Evolutionary conservation across 2,797 vertebrate genomes (phyloP).

Genomic region (Somateria mollissima): DNA sequence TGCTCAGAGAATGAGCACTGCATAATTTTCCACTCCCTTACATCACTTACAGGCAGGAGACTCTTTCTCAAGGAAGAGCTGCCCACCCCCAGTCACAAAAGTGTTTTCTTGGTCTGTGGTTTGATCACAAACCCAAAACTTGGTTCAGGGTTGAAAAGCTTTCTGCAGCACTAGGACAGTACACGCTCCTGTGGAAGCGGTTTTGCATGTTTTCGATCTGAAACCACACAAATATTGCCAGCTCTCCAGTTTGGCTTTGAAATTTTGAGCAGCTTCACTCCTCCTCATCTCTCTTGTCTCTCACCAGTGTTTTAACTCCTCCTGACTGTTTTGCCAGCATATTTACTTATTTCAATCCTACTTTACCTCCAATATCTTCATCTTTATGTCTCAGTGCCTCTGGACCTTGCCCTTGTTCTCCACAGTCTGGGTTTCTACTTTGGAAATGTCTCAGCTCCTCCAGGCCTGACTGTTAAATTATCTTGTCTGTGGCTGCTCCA

Average conservation of each 20-base stretch:
- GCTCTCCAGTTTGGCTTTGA: background rate
- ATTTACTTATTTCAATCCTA: background rate
- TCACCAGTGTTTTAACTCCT: background rate
- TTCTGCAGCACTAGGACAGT: background rate
- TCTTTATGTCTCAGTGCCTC: background rate
- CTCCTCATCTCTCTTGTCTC: background rate
- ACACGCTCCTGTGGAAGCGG: background rate
- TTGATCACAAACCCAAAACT: background rate
- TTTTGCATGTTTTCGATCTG: background rate
- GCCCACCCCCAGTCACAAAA: background rate
- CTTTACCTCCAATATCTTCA: background rate
- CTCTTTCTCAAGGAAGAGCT: constrained; percentile 2
- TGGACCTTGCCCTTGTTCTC: background rate
- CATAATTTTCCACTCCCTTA: background rate
- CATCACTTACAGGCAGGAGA: background rate
- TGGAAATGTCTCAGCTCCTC: background rate
- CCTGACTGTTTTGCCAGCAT: background rate
- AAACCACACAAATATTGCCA: background rate
- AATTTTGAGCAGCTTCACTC: background rate
- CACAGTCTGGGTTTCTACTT: background rate
- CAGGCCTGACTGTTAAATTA: background rate
- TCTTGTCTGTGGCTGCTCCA: background rate
- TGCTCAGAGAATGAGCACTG: background rate
- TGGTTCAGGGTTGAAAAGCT: background rate
- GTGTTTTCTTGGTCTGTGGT: background rate